These are phyloP conservation scores for Rousettus leschenaultii DNA, from an alignment of 2,113 vertebrate genomes.

Conservation along the genomic window DNA sequence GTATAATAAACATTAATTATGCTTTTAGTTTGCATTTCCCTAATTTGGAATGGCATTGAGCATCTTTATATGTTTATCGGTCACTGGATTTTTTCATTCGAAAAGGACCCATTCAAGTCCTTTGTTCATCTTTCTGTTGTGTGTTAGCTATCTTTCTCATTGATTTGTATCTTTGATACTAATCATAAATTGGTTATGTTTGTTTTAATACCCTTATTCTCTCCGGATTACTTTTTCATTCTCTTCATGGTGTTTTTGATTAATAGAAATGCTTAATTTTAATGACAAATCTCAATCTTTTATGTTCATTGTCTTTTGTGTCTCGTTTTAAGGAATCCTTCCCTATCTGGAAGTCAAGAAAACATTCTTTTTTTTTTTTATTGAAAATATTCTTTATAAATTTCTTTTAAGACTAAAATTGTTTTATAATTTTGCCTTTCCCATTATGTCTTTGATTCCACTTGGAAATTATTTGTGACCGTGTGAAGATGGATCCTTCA, in stretches of 20 bases:
- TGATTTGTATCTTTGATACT: neutral
- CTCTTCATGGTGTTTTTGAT: neutral
- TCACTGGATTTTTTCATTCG: neutral
- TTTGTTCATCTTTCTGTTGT: neutral
- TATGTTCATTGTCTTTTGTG: neutral
- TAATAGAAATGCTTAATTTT: constrained; percentile 1
- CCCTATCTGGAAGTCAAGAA: constrained; percentile 2
- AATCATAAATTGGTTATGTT: neutral
- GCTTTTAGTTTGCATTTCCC: neutral
- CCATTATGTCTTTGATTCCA: neutral
- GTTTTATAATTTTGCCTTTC: neutral
- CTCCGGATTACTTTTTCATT: neutral
- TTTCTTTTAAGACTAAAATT: neutral
- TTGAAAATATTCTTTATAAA: neutral
- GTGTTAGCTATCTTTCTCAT: neutral
- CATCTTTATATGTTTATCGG: neutral
- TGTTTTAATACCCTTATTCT: neutral
- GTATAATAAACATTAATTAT: neutral
- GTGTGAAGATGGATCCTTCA: neutral
- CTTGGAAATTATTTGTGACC: too few species aligned
- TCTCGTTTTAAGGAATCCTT: neutral
- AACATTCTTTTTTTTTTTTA: neutral
- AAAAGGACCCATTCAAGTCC: neutral
- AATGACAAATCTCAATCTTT: neutral
- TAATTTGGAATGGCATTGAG: neutral